Base-by-base conservation (phyloP, 1,140 invertebrate species). In the Dinothrombium tinctorium region DNA sequence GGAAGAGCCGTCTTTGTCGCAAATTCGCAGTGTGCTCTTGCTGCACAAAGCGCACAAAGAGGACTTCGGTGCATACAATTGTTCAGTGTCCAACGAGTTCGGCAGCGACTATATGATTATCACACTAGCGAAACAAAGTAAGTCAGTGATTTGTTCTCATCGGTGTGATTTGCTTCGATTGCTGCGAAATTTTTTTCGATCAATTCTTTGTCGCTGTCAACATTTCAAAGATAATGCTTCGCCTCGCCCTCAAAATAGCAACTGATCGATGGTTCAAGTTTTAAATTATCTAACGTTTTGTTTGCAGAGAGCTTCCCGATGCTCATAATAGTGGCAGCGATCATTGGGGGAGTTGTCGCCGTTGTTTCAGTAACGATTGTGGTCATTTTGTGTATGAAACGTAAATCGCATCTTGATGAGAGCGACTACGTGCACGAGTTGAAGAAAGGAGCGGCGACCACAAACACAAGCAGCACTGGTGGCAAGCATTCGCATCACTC, bases 61-160 rank as follows among this genome's bases (percentile, higher is more conserved):
- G 43, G 81, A 92, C 56, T 92, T 84, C 55, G 86, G 84, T 12
- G 64, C 71, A 46, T 94, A 90, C 62, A 92, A 89, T 61, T 94
- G 87, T 58, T 80, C 82, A 24, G 82, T 89, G 3, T 69, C 72
- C 32, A 94, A 94, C 58, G 71, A 74, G 38, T 89, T 80, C 54
- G 86, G 87, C 15, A 71, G 71, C 24, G 80, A 86, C 54, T 69
- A 72, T 2, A 65, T 77, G 44, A 69, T 80, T 49, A 87, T 94
- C 42, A 69, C 69, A 26, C 62, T 94, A 41, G 71, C 72, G 54
- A 72, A 77, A 48, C 79, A 84, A 64, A 78, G 86, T 90, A 71
- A 79, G 76, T 43, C 12, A 29, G 38, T 9, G 26, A 36, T 25
- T 15, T 40, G n/a, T 35, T 8, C 19, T 23, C 43, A 19, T 20